Evolutionary conservation across 2,797 vertebrate genomes (phyloP), one percentile per base, ranked within the genome.

Genomic region (Microctenopoma stevenorrisi): DNA sequence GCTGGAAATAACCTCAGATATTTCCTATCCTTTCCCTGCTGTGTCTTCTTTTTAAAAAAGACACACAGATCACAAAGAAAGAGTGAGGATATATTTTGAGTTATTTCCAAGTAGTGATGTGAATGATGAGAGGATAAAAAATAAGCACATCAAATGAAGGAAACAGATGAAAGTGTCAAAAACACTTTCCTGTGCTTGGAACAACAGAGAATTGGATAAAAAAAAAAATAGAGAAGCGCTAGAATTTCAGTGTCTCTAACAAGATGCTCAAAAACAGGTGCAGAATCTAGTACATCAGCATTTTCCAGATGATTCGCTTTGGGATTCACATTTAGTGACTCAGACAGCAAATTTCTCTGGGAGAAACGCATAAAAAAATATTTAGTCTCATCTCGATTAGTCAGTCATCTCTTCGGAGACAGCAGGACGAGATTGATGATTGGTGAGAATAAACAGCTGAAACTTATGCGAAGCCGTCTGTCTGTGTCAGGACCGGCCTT

Each of bases 391-490:
- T 90, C 86, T 89, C 80, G 84, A 90, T 91, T 89, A 75, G 83
- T 85, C 87, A 84, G 59, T 66, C 25, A 46, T 85, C 77, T 72
- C 75, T 79, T 76, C 72, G 77, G 47, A 77, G 82, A 85, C 76
- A 67, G 77, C 75, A 6, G 54, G 54, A 38, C 68, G 70, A 86
- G 87, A 91, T 67, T 69, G 82, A 92, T 89, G 60, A 51, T 71
- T 68, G 25, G 58, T 0, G 49, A 87, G 77, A 81, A 85, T 79
- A 87, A 93, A 90, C 91, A 91, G 84, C 87, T 86, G 86, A 80
- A 90, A 86, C 75, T 82, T 89, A 89, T 87, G 76, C 22, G 78
- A 78, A 77, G 62, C 72, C 18, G 66, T 89, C 81, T 52, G 82
- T 86, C 87, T 82, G 70, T 79, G 80, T 89, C 84, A 89, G 61